phyloP scores from a whole-genome alignment of 2,113 vertebrate genomes.

The Zootoca vivipara region DNA sequence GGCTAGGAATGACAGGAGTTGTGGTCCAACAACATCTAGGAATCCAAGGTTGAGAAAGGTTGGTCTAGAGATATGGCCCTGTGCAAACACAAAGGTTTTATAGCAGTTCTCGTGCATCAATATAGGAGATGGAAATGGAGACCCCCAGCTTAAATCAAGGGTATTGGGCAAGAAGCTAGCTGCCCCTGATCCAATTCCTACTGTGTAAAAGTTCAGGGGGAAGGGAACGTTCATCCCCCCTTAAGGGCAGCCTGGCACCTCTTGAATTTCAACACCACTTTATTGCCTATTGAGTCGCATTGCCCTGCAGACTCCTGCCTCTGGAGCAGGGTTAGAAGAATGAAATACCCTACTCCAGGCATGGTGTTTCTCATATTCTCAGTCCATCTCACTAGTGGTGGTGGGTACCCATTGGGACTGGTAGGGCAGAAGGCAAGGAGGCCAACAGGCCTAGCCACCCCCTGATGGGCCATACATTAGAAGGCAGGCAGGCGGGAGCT shows the following conservation, averaged over 20 bases:
- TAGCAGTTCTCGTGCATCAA: not conserved
- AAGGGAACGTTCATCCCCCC: not conserved
- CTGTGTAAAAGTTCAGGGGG: not conserved
- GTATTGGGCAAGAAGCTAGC: not conserved
- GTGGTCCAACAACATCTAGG: no score
- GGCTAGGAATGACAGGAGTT: no score
- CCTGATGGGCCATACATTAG: no score
- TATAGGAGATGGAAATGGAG: not conserved
- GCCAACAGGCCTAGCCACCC: no score
- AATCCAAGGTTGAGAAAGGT: no score
- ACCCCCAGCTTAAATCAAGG: not conserved
- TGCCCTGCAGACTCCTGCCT: not conserved
- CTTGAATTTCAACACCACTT: not conserved
- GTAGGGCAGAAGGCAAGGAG: no score
- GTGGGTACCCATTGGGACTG: no score
- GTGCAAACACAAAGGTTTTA: not conserved
- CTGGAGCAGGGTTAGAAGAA: not conserved
- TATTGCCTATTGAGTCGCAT: not conserved
- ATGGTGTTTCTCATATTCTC: not conserved
- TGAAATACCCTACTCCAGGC: not conserved
- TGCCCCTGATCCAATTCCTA: not conserved
- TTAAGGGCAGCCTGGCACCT: not conserved
- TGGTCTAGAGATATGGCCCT: not conserved
- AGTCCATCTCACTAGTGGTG: accelerated
- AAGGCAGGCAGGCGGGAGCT: no score